These are phyloP conservation scores for Habrosyne pyritoides DNA, from an alignment of 2,888 invertebrate genomes.

Conservation along the genomic window DNA sequence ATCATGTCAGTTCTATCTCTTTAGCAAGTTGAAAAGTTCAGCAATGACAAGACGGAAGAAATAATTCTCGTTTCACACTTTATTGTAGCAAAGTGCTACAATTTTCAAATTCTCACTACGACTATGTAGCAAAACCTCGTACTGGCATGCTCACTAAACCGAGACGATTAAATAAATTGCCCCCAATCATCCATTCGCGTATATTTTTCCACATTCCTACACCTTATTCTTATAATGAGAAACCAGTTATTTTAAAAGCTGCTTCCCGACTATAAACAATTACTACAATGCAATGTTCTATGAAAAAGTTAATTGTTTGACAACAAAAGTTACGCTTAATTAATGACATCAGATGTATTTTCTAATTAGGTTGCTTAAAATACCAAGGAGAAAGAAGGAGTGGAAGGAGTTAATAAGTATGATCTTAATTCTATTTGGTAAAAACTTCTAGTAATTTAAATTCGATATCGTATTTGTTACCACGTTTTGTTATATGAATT, in stretches of 20 bases:
- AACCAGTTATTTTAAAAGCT: not conserved
- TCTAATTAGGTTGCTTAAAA: not conserved
- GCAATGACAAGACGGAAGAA: not conserved
- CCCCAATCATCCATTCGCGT: slow-evolving; percentile 32
- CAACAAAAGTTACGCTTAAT: not conserved
- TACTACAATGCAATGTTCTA: not conserved
- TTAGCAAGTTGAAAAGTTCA: no score
- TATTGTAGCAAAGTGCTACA: not conserved
- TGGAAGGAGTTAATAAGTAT: no score
- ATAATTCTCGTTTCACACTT: not conserved
- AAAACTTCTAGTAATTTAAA: not conserved
- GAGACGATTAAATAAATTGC: slow-evolving; percentile 49
- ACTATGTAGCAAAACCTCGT: not conserved
- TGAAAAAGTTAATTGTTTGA: not conserved
- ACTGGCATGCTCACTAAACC: slow-evolving; percentile 26
- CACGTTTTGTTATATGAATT: no score
- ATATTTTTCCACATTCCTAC: slow-evolving; percentile 39
- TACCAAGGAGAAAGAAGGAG: not conserved
- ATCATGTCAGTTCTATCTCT: no score
- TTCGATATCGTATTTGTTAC: no score
- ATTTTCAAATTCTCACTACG: slow-evolving; percentile 4
- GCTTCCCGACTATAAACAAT: not conserved
- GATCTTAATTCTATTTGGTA: not conserved
- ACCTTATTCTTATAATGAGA: slow-evolving; percentile 1
- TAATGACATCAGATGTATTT: not conserved